These are phyloP conservation scores for Alloscopus bannaensis DNA, from an alignment of 2,888 invertebrate genomes.

Conservation along the genomic window DNA sequence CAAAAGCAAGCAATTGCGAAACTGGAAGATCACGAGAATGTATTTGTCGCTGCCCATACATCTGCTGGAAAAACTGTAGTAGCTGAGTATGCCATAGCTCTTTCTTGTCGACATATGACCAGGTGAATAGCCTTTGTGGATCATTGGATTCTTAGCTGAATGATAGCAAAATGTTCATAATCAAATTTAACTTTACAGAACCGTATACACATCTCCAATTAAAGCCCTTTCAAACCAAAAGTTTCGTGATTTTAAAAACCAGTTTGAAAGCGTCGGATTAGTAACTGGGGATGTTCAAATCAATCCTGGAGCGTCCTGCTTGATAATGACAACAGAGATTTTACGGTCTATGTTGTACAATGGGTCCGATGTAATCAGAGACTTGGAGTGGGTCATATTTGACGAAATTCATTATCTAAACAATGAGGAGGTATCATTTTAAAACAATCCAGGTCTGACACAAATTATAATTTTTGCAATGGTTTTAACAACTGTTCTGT, in stretches of 20 bases:
- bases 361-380: slow-evolving; percentile 95
- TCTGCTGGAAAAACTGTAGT: slow-evolving; percentile 99
- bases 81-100: slow-evolving; percentile 98
- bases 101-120: slow-evolving; percentile 94
- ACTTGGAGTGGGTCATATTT: slow-evolving; percentile 98
- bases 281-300: slow-evolving; percentile 98
- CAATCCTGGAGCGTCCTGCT: slow-evolving; percentile 92
- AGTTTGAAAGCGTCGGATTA: slow-evolving; percentile 94
- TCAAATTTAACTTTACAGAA: slow-evolving; percentile 78
- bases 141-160: too few relatives aligned
- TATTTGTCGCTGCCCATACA: slow-evolving; percentile 99
- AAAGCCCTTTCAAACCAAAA: slow-evolving; percentile 99
- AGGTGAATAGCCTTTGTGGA: slow-evolving; percentile 78
- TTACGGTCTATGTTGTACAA: slow-evolving; percentile 95
- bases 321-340: slow-evolving; percentile 99
- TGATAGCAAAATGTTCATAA: too few relatives aligned
- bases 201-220: slow-evolving; percentile 98
- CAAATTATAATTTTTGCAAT: slow-evolving; percentile 4
- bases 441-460: slow-evolving; percentile 16
- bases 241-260: slow-evolving; percentile 95
- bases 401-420: slow-evolving; percentile 99
- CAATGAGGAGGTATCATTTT: slow-evolving; percentile 91
- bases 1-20: slow-evolving; percentile 97
- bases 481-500: slow-evolving; percentile 5
- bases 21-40: slow-evolving; percentile 94